Percentiles rank a stretch among this genome's conserved stretches.
phyloP scores from a whole-genome alignment of 1,140 invertebrate genomes.

The Atta texana region DNA sequence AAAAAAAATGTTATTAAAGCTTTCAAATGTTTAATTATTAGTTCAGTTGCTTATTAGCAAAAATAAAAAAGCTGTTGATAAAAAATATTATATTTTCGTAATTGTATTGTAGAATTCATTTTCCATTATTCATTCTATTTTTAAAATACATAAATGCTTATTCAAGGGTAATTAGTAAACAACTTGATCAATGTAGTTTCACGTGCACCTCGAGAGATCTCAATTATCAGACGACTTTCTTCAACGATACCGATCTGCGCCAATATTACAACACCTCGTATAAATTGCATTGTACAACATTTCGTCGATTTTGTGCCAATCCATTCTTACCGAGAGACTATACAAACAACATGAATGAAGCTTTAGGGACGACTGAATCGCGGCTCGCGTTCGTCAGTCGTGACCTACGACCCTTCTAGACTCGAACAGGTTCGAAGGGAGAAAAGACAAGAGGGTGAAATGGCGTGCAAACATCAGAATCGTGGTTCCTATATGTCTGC shows the following conservation, averaged over 20 bases:
- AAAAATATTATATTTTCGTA: not conserved
- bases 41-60: not conserved
- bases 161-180: not conserved
- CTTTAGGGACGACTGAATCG: constrained; percentile 28
- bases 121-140: not conserved
- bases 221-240: not conserved
- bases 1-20: not conserved
- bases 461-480: constrained; percentile 59
- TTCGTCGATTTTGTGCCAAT: not conserved
- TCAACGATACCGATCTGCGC: not conserved
- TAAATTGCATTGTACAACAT: not conserved
- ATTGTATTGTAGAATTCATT: not conserved
- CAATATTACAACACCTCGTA: constrained; percentile 1
- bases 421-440: constrained; percentile 27
- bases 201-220: not conserved
- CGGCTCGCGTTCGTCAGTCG: constrained; percentile 22
- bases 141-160: not conserved
- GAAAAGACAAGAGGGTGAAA: constrained; percentile 27
- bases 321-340: not conserved
- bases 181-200: not conserved
- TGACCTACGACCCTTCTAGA: constrained; percentile 22
- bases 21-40: not conserved
- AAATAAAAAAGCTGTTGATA: not conserved
- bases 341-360: constrained; percentile 3
- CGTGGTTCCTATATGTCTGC: constrained; percentile 63